These are phyloP conservation scores for Regulus satrapa DNA, from an alignment of 2,113 vertebrate species.

Conservation along the genomic window DNA sequence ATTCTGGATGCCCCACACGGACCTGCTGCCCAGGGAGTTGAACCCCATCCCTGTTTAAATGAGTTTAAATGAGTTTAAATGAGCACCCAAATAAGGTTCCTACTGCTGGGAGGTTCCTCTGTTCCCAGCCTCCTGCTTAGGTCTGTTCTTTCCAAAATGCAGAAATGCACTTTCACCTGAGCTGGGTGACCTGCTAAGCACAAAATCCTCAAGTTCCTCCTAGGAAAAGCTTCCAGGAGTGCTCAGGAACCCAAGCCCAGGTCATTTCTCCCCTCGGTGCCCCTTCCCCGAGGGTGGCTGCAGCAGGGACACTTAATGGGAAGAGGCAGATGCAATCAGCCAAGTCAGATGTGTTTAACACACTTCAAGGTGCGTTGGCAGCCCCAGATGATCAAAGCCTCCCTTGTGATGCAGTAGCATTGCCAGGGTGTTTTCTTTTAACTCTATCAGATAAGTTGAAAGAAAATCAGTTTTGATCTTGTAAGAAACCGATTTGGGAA, in stretches of 20 bases:
- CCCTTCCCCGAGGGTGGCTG: background rate
- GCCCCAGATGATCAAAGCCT: slow-evolving; percentile 33
- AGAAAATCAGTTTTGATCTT: slow-evolving; percentile 9
- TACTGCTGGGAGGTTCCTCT: background rate
- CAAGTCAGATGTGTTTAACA: background rate
- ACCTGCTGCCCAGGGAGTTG: background rate
- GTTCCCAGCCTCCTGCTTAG: background rate
- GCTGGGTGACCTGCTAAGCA: background rate
- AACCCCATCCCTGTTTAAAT: background rate
- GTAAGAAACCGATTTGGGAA: slow-evolving; percentile 18
- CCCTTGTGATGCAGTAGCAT: slow-evolving; percentile 6
- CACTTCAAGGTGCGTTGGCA: background rate
- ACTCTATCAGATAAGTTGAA: slow-evolving; percentile 26
- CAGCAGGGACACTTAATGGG: background rate
- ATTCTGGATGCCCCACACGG: background rate
- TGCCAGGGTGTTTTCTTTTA: slow-evolving; percentile 12
- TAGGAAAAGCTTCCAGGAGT: background rate
- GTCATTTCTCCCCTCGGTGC: background rate
- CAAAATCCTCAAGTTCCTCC: background rate
- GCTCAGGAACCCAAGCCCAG: background rate
- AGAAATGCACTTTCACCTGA: background rate
- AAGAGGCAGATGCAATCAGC: background rate
- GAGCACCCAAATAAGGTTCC: background rate
- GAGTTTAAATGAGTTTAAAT: rapidly evolving
- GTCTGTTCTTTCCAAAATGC: background rate